A percentile compares a stretch with the other conserved stretches of the same genome.
Conservation (phyloP, 2,797 vertebrate species). For the Brachymystax lenok region DNA sequence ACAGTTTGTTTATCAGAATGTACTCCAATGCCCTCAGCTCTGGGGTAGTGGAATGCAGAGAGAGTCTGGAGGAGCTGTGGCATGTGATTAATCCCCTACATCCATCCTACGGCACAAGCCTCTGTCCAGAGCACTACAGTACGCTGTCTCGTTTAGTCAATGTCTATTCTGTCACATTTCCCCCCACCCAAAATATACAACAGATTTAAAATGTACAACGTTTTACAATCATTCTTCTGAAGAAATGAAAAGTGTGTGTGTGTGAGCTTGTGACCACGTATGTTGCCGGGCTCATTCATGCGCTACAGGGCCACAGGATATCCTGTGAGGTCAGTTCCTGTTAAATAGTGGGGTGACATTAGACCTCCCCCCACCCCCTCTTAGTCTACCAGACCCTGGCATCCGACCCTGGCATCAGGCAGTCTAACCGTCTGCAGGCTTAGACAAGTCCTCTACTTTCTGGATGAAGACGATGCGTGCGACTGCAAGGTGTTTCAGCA, state of each 20-base stretch:
- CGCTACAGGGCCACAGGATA: slow-evolving; percentile 31
- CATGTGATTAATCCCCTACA: slow-evolving; percentile 12
- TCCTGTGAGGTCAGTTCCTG: slow-evolving; percentile 17
- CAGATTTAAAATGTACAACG: slow-evolving; percentile 54
- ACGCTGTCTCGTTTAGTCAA: slow-evolving; percentile 30
- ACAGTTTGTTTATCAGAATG: slow-evolving; percentile 19
- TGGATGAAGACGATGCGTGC: slow-evolving; percentile 15
- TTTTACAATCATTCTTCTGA: slow-evolving; percentile 61
- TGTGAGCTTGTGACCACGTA: slow-evolving; percentile 20
- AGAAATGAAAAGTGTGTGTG: slow-evolving; percentile 35
- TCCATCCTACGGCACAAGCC: slow-evolving; percentile 21
- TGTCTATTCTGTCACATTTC: slow-evolving; percentile 25
- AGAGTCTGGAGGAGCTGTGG: slow-evolving; percentile 17
- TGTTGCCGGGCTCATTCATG: slow-evolving; percentile 33
- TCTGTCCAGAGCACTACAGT: slow-evolving; percentile 24
- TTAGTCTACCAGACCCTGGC: slow-evolving; percentile 17
- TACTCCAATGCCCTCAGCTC: slow-evolving; percentile 14
- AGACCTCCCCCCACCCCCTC: not conserved
- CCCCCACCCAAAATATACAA: slow-evolving; percentile 53
- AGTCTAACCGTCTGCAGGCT: slow-evolving; percentile 3
- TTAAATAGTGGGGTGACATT: not conserved
- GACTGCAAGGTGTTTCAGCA: not conserved
- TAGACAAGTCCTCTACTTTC: slow-evolving; percentile 12
- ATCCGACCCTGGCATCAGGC: not conserved
- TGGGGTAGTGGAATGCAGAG: slow-evolving; percentile 21